Percentiles rank a stretch among this genome's conserved stretches.
Conservation (phyloP, 2,797 vertebrate species). For the Sciurus carolinensis region DNA sequence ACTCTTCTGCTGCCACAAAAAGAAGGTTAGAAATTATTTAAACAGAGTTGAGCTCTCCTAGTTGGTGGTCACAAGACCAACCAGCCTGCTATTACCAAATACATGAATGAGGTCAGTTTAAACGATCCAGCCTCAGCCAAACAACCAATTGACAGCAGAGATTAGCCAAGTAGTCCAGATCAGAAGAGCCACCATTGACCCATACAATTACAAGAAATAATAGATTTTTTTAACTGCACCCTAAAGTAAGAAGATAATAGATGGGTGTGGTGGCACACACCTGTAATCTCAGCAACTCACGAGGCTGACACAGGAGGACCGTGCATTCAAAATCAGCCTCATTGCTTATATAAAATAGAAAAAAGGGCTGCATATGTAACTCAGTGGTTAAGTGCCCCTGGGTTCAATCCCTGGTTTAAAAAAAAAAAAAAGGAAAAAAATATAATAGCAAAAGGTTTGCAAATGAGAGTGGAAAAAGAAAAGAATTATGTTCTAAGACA, state of each 20-base stretch:
- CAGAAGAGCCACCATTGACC: background rate
- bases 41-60: background rate
- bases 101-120: background rate
- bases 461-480: background rate
- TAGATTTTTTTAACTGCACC: background rate
- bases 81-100: background rate
- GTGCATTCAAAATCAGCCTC: no score
- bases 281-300: no score
- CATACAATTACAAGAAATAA: slow-evolving; percentile 19
- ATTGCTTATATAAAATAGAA: no score
- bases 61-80: background rate
- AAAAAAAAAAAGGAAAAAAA: background rate
- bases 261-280: no score
- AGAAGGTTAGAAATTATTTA: background rate
- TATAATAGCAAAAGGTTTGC: background rate
- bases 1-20: background rate
- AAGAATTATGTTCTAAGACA: background rate
- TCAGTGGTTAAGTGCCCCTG: no score
- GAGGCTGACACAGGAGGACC: no score
- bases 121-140: background rate
- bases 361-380: no score
- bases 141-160: background rate
- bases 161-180: background rate
- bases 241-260: background rate
- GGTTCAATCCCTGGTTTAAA: background rate